These are phyloP conservation scores for Tachysurus fulvidraco DNA, from an alignment of 2,113 vertebrate genomes.

Conservation along the genomic window DNA sequence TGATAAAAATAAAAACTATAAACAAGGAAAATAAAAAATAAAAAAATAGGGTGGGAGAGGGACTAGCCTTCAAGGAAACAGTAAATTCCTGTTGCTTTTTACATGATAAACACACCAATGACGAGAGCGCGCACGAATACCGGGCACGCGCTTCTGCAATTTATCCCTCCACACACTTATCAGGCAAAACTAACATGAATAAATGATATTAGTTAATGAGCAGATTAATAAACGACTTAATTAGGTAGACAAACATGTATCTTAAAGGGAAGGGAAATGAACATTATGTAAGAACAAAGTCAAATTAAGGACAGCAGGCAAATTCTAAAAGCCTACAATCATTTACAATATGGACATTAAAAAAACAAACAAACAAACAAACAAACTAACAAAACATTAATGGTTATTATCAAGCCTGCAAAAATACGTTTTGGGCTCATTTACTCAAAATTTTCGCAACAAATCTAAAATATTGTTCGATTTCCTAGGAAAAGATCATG, in stretches of 20 bases:
- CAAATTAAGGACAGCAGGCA: background rate
- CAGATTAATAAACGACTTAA: background rate
- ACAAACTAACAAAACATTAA: background rate
- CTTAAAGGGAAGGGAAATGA: background rate
- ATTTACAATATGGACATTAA: background rate
- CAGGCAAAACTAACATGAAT: background rate
- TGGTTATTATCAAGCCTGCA: background rate
- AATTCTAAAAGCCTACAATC: background rate
- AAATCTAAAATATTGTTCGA: background rate
- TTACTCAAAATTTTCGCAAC: background rate
- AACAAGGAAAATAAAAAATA: background rate
- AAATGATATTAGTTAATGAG: background rate
- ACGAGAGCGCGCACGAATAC: background rate
- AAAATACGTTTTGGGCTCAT: background rate
- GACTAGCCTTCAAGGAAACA: background rate
- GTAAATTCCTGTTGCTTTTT: slow-evolving; percentile 15
- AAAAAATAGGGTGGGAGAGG: background rate
- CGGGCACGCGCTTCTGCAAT: background rate
- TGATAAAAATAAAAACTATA: background rate
- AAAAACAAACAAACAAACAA: no score
- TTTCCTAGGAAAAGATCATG: background rate
- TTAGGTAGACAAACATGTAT: background rate
- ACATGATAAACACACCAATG: slow-evolving; percentile 8
- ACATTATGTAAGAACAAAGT: background rate
- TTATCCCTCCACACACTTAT: background rate